Percentiles rank a stretch among this genome's conserved stretches.
These are phyloP conservation scores for Phrynocephalus versicolor DNA, from an alignment of 2,113 vertebrate genomes.

Conservation along the genomic window DNA sequence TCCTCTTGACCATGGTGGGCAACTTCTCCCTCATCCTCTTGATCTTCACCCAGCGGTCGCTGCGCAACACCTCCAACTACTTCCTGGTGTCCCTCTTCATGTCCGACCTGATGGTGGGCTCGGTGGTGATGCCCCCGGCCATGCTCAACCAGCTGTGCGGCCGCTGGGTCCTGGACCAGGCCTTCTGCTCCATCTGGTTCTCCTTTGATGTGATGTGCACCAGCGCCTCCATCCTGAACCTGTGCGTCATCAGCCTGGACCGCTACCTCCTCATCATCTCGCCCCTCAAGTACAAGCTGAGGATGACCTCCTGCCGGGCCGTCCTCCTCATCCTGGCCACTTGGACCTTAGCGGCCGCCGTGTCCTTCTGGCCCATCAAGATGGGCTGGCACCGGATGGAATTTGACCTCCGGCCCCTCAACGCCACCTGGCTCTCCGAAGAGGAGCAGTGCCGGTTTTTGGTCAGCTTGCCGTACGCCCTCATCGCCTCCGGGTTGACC, in stretches of 20 bases:
- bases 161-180: slow-evolving; percentile 86
- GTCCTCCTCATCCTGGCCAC: slow-evolving; percentile 86
- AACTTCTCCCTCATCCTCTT: slow-evolving; percentile 89
- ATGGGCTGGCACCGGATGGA: slow-evolving; percentile 93
- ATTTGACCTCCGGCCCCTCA: slow-evolving; percentile 47
- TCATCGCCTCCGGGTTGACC: slow-evolving; percentile 91
- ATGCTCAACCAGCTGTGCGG: slow-evolving; percentile 94
- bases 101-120: slow-evolving; percentile 95
- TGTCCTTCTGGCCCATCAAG: slow-evolving; percentile 94
- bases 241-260: slow-evolving; percentile 96
- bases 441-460: slow-evolving; percentile 86
- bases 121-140: slow-evolving; percentile 97
- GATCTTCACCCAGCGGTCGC: slow-evolving; percentile 88
- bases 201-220: slow-evolving; percentile 98
- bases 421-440: slow-evolving; percentile 57
- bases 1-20: slow-evolving; percentile 84
- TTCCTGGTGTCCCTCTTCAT: slow-evolving; percentile 96
- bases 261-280: slow-evolving; percentile 96
- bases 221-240: slow-evolving; percentile 97
- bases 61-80: slow-evolving; percentile 95
- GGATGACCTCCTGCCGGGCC: slow-evolving; percentile 89
- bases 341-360: slow-evolving; percentile 87
- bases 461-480: slow-evolving; percentile 90
- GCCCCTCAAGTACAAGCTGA: slow-evolving; percentile 92
- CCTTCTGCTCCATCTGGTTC: slow-evolving; percentile 91